Evolutionary conservation across 2,797 vertebrate species (phyloP).

Genomic region (Argyrosomus regius): DNA sequence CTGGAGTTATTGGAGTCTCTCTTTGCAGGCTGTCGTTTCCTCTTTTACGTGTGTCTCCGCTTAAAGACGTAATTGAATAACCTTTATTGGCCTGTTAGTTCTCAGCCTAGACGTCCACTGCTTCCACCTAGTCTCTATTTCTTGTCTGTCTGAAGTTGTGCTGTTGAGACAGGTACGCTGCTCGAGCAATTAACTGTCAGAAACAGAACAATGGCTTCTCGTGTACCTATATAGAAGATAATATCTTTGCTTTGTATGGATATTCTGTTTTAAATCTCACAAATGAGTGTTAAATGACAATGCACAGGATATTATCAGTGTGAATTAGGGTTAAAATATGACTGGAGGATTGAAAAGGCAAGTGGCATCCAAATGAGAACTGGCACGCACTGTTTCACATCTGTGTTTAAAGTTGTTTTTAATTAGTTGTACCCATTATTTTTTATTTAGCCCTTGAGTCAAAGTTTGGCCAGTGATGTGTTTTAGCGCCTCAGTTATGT

Average conservation of each 20-base stretch:
- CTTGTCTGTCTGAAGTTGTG: constrained; percentile 25
- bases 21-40: constrained; percentile 71
- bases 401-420: neutral
- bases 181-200: constrained; percentile 28
- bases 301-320: neutral
- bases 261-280: constrained; percentile 7
- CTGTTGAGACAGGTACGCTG: constrained; percentile 45
- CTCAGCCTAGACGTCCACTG: constrained; percentile 25
- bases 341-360: neutral
- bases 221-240: constrained; percentile 15
- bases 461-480: neutral
- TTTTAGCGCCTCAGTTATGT: neutral
- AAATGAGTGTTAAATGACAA: constrained; percentile 5
- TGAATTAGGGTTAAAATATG: neutral
- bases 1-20: constrained; percentile 65
- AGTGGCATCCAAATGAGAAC: neutral
- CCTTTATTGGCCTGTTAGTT: constrained; percentile 72
- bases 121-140: neutral
- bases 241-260: constrained; percentile 30
- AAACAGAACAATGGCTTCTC: constrained; percentile 30
- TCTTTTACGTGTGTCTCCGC: constrained; percentile 60
- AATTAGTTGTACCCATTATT: neutral
- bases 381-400: neutral
- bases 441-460: neutral
- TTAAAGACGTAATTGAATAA: constrained; percentile 71